Evolutionary conservation across 2,888 invertebrate species (phyloP).

Genomic region (Lydus trimaculatus): DNA sequence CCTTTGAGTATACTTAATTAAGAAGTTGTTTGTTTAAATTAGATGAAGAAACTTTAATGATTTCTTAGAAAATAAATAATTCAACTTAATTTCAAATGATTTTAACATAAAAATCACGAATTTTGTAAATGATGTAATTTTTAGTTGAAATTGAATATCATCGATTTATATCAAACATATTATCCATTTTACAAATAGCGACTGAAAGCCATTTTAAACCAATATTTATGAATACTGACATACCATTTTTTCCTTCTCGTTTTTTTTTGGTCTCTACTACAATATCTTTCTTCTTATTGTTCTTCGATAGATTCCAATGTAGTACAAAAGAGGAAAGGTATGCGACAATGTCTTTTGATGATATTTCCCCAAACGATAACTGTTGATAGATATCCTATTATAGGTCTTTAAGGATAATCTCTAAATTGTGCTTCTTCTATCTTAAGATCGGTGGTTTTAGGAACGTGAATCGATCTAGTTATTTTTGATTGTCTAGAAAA

Average conservation of each 20-base stretch:
- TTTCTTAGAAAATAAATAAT: neutral
- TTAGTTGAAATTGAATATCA: conserved; percentile 33
- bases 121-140: conserved; percentile 31
- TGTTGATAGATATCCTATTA: conserved; percentile 34
- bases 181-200: conserved; percentile 24
- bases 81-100: conserved; percentile 22
- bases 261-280: too few species aligned
- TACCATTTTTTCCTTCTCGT: neutral
- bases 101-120: too few species aligned
- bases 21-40: conserved; percentile 10
- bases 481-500: conserved; percentile 28
- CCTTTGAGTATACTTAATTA: neutral
- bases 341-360: conserved; percentile 25
- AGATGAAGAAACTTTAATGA: conserved; percentile 13
- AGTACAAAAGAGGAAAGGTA: conserved; percentile 28
- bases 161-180: conserved; percentile 31
- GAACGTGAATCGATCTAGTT: conserved; percentile 30
- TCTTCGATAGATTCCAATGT: conserved; percentile 15
- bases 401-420: conserved; percentile 30
- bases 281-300: neutral
- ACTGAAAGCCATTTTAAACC: conserved; percentile 24
- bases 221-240: conserved; percentile 34
- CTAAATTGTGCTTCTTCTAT: conserved; percentile 31
- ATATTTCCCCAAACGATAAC: conserved; percentile 32
- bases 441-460: conserved; percentile 29